Evolutionary conservation across 2,113 vertebrate genomes (phyloP).

Genomic region (Vimba vimba): DNA sequence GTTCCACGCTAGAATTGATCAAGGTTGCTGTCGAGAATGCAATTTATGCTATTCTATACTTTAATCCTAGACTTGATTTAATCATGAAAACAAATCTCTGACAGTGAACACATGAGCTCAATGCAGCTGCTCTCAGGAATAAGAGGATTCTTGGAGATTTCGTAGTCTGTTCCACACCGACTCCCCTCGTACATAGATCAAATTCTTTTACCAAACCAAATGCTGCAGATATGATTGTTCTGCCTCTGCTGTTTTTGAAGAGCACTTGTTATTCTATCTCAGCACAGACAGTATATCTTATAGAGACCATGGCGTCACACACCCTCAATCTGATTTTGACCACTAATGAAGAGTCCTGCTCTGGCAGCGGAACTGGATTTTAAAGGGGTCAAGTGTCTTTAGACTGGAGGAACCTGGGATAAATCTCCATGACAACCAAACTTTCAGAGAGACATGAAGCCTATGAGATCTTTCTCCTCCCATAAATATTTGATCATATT

Average conservation of each 20-base stretch:
- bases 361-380: not conserved
- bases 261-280: slow-evolving; percentile 9
- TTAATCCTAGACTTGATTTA: slow-evolving; percentile 11
- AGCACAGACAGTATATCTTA: not conserved
- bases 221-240: not conserved
- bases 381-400: slow-evolving; percentile 54
- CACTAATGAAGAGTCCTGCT: slow-evolving; percentile 22
- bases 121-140: not conserved
- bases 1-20: not conserved
- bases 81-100: not conserved
- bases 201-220: not conserved
- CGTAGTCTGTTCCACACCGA: not conserved
- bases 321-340: slow-evolving; percentile 8
- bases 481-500: slow-evolving; percentile 80
- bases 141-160: slow-evolving; percentile 4
- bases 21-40: not conserved
- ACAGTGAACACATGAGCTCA: not conserved
- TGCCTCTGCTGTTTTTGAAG: not conserved
- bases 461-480: slow-evolving; percentile 62
- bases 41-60: not conserved
- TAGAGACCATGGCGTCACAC: not conserved
- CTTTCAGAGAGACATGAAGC: slow-evolving; percentile 64
- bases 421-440: slow-evolving; percentile 57
- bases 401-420: slow-evolving; percentile 41
- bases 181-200: not conserved